Evolutionary conservation across 2,113 vertebrate genomes (phyloP).

Genomic region (Oncorhynchus clarkii): DNA sequence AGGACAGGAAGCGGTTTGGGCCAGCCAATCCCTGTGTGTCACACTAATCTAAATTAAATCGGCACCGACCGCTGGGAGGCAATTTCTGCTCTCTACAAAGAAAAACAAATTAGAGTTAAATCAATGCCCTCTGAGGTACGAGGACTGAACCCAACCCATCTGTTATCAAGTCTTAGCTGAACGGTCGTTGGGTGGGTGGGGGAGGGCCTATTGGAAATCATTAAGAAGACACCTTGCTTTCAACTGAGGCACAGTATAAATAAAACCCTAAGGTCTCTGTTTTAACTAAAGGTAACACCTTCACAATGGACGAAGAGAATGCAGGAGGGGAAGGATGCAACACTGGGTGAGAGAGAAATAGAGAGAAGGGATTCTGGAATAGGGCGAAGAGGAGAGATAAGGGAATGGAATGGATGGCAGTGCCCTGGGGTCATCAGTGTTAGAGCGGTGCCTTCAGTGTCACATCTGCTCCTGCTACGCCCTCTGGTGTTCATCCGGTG

Average conservation of each 20-base stretch:
- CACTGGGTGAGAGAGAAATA: neutral
- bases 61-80: neutral
- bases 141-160: neutral
- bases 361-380: neutral
- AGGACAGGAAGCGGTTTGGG: too few relatives aligned
- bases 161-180: neutral
- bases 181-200: neutral
- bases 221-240: neutral
- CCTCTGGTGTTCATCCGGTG: too few relatives aligned
- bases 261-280: too few relatives aligned
- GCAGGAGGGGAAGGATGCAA: neutral
- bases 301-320: neutral
- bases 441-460: too few relatives aligned
- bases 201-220: neutral
- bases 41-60: constrained; percentile 4
- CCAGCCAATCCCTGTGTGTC: neutral
- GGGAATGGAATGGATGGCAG: neutral
- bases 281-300: too few relatives aligned
- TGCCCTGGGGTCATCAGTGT: neutral
- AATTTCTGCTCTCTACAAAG: neutral
- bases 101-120: constrained; percentile 37
- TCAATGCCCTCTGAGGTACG: constrained; percentile 10
- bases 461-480: too few relatives aligned
- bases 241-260: neutral
- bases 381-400: neutral